Evolutionary conservation across 2,113 vertebrate genomes (phyloP).

Genomic region (Castor canadensis): DNA sequence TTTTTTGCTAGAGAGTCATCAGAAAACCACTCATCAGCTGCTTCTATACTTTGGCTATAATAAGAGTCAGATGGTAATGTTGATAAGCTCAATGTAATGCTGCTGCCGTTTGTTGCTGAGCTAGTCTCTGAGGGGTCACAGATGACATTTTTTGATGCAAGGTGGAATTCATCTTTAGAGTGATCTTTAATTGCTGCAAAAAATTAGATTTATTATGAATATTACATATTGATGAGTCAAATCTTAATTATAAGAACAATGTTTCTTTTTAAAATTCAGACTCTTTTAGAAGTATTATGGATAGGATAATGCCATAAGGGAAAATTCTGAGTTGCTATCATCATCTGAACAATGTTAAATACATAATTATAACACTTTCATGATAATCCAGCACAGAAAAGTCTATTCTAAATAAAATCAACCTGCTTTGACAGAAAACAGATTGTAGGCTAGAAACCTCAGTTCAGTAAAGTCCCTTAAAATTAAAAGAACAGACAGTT

Average conservation of each 20-base stretch:
- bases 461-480: constrained; percentile 27
- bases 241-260: constrained; percentile 43
- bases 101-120: constrained; percentile 42
- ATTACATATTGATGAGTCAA: constrained; percentile 27
- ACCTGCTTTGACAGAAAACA: neutral
- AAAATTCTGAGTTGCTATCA: constrained; percentile 31
- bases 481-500: neutral
- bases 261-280: constrained; percentile 30
- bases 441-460: constrained; percentile 23
- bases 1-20: constrained; percentile 44
- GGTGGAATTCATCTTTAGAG: constrained; percentile 46
- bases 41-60: constrained; percentile 64
- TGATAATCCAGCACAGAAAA: constrained; percentile 20
- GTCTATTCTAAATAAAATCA: neutral
- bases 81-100: constrained; percentile 50
- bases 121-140: constrained; percentile 49
- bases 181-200: constrained; percentile 58
- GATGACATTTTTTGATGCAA: constrained; percentile 18
- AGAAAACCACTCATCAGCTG: constrained; percentile 64
- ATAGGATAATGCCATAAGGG: neutral
- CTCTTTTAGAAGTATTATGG: neutral
- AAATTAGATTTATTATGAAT: constrained; percentile 49
- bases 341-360: neutral
- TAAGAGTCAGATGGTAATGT: constrained; percentile 32
- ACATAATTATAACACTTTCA: constrained; percentile 29